Percentiles rank a stretch among this genome's conserved stretches.
These are phyloP conservation scores for Strongylocentrotus purpuratus DNA, from an alignment of 35 echinoderm and acorn worm genomes.

Conservation along the genomic window DNA sequence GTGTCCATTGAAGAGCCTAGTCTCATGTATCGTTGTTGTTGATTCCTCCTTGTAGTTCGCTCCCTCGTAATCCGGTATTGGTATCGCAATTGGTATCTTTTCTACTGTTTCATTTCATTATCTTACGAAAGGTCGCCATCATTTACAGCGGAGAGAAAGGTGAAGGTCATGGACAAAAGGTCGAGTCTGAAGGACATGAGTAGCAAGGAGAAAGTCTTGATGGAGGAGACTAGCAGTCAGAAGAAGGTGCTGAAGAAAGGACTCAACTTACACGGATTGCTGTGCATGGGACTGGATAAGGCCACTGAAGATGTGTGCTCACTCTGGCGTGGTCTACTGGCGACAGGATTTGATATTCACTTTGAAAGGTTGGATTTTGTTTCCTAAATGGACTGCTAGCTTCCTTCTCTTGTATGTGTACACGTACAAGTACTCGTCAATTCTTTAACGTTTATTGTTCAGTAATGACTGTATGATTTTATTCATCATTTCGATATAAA, in stretches of 20 bases:
- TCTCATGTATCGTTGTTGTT: no score
- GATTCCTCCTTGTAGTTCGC: no score
- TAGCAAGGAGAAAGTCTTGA: constrained; percentile 53
- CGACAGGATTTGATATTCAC: constrained; percentile 70
- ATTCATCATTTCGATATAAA: no score
- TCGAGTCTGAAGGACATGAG: constrained; percentile 17
- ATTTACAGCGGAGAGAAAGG: constrained; percentile 50
- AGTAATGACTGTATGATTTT: no score
- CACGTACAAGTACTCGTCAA: not conserved
- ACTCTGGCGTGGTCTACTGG: constrained; percentile 70
- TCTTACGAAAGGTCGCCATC: not conserved
- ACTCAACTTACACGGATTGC: constrained; percentile 60
- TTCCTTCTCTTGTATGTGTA: not conserved
- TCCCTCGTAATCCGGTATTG: no score
- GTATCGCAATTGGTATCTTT: no score
- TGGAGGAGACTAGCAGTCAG: constrained; percentile 46
- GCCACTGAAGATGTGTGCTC: constrained; percentile 64
- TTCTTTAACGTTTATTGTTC: not conserved
- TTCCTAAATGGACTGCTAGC: no score
- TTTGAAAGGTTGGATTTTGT: constrained; percentile 69
- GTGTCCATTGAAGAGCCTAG: no score
- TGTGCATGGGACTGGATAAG: constrained; percentile 57
- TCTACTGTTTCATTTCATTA: not conserved
- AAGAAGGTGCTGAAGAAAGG: constrained; percentile 54
- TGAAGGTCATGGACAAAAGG: constrained; percentile 18